Evolutionary conservation across 1,140 invertebrate genomes (phyloP).

Genomic region (Drosophila sturtevanti): DNA sequence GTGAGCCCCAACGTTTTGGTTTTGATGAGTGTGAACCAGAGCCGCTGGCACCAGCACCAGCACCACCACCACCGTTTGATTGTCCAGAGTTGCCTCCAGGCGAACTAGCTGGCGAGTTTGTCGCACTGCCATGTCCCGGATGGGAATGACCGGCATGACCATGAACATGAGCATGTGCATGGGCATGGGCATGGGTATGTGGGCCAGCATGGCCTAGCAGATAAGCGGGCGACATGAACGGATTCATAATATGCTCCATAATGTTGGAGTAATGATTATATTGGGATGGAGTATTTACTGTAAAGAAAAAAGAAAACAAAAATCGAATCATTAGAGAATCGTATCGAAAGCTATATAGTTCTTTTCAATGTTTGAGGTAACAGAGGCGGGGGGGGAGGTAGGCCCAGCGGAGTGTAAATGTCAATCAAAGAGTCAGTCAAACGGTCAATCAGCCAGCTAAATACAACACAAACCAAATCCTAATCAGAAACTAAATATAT

Average conservation of each 20-base stretch:
- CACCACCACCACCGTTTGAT: not conserved
- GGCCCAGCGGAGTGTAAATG: constrained; percentile 36
- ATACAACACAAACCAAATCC: constrained; percentile 29
- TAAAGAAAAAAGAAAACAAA: constrained; percentile 22
- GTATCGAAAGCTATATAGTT: not conserved
- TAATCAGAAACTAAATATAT: constrained; percentile 50
- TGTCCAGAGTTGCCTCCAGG: constrained; percentile 38
- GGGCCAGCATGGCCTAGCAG: constrained; percentile 54
- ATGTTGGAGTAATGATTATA: not conserved
- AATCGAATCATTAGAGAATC: constrained; percentile 33
- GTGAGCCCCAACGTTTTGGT: constrained; percentile 82
- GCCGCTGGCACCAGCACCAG: not conserved
- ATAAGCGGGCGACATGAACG: constrained; percentile 75
- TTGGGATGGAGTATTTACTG: constrained; percentile 25
- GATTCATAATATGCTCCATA: constrained; percentile 80
- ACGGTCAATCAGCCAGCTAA: constrained; percentile 36
- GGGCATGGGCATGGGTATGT: constrained; percentile 31
- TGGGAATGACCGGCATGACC: constrained; percentile 10
- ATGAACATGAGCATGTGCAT: constrained; percentile 29
- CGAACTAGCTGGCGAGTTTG: constrained; percentile 68
- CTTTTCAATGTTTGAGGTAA: not conserved
- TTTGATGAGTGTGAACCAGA: constrained; percentile 31
- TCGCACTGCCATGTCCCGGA: constrained; percentile 11
- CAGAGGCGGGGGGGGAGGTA: not conserved
- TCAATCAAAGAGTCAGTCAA: constrained; percentile 63